Percentiles rank a stretch among this genome's conserved stretches.
Evolutionary conservation across 2,888 invertebrate species (phyloP).

Genomic region (Sphaerolaimus hirsutus): DNA sequence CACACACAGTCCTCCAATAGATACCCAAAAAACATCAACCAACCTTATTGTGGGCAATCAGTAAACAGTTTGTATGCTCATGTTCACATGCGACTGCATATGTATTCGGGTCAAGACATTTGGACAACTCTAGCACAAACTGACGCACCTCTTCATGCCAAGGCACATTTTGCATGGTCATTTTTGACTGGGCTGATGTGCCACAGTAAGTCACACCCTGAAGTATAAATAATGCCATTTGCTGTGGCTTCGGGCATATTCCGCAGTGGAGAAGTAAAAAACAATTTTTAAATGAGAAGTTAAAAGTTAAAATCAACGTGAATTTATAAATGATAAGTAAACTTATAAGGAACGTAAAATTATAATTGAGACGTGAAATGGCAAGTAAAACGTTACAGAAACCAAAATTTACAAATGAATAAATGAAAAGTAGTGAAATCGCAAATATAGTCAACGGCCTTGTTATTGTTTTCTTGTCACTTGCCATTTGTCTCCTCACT

Average conservation of each 20-base stretch:
- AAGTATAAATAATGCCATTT: no score
- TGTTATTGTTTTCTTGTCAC: no score
- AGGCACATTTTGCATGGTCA: slow-evolving; percentile 39
- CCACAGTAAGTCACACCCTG: slow-evolving; percentile 40
- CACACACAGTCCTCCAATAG: no score
- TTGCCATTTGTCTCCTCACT: no score
- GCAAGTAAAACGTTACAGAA: no score
- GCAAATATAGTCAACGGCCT: no score
- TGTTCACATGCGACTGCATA: slow-evolving; percentile 37
- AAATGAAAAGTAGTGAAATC: no score
- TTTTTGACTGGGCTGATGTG: slow-evolving; percentile 30
- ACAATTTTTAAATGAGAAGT: no score
- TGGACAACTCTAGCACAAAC: slow-evolving; percentile 26
- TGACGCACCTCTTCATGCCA: slow-evolving; percentile 33
- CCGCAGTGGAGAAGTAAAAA: no score
- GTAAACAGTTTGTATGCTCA: slow-evolving; percentile 38
- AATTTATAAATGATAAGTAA: slow-evolving; percentile 1
- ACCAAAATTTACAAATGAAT: no score
- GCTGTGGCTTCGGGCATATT: no score
- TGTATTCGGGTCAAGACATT: slow-evolving; percentile 13
- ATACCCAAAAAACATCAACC: no score
- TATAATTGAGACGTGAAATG: neutral
- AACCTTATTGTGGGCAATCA: slow-evolving; percentile 35
- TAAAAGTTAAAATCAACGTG: slow-evolving; percentile 1
- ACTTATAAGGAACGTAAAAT: neutral